These are phyloP conservation scores for Drosophila bunnanda DNA, from an alignment of 2,888 invertebrate species.

Conservation along the genomic window DNA sequence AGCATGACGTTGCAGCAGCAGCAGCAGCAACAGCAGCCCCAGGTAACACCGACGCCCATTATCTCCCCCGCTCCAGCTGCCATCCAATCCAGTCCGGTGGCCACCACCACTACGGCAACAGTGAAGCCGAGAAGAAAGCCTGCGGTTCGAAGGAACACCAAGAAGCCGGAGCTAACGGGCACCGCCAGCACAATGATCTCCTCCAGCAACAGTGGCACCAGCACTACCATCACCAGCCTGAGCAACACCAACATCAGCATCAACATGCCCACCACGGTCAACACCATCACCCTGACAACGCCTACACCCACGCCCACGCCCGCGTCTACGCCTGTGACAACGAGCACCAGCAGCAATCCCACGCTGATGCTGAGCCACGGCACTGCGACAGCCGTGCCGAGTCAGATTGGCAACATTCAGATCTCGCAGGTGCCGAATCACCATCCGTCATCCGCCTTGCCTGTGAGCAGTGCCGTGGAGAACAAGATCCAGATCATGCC, in stretches of 20 bases:
- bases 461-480: slow-evolving; percentile 83
- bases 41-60: slow-evolving; percentile 48
- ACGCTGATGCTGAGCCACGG: slow-evolving; percentile 62
- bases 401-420: slow-evolving; percentile 85
- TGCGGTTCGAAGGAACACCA: slow-evolving; percentile 81
- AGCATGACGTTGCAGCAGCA: slow-evolving; percentile 60
- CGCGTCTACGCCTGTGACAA: slow-evolving; percentile 60
- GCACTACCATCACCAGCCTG: slow-evolving; percentile 29
- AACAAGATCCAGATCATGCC: slow-evolving; percentile 85
- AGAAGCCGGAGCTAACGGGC: slow-evolving; percentile 77
- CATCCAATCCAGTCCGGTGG: slow-evolving; percentile 35
- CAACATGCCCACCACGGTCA: slow-evolving; percentile 36
- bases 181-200: slow-evolving; percentile 54
- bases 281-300: slow-evolving; percentile 55
- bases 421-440: slow-evolving; percentile 84
- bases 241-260: slow-evolving; percentile 30
- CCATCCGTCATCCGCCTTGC: slow-evolving; percentile 62
- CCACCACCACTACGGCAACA: slow-evolving; percentile 74
- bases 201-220: slow-evolving; percentile 22
- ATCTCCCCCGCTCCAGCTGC: slow-evolving; percentile 48
- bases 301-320: slow-evolving; percentile 51
- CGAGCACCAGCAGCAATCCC: slow-evolving; percentile 48
- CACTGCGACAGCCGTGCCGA: slow-evolving; percentile 83
- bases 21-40: neutral
- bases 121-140: slow-evolving; percentile 84